Evolutionary conservation across 2,113 vertebrate genomes (phyloP), one percentile per base, ranked within the genome.

Genomic region (Chaetodon auriga): DNA sequence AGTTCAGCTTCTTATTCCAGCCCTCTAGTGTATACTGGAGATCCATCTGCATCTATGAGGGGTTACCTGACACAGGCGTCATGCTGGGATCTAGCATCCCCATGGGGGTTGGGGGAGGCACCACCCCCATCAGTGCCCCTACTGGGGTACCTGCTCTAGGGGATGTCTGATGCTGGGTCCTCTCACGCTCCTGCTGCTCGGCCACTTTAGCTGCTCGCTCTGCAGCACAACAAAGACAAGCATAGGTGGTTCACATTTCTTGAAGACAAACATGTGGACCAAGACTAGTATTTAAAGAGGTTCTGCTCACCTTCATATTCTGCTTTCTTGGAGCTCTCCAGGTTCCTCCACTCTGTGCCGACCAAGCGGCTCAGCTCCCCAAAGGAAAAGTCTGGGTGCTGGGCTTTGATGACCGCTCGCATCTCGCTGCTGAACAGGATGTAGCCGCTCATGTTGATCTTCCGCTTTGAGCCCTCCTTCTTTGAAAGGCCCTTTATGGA

Each of bases 361-460:
- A 99, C 98, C 2, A 99, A 96, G 55, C 98, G 97, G 90, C 98
- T 99, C 91, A 99, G 96, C 89, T 99, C 98, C 82, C 98, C 98
- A 82, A 99, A 99, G 78, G 98, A 99, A 91, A 99, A 99, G 92
- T 99, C 98, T 58, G 98, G 98, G 87, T 99, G 97, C 89, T 97
- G 97, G 90, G 98, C 97, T 94, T 99, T 99, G 93, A 99, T 99
- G 84, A 99, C 97, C 7, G 98, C 98, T 88, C 98, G 96, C 98
- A 99, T 99, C 93, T 99, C 98, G 55, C 98, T 99, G 96, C 98
- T 99, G 93, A 99, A 99, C 87, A 99, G 95, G 94, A 99, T 99
- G 94, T 99, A 99, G 78, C 98, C 98, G 43, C 98, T 99, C 97
- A 99, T 99, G 95, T 99, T 99, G 95, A 99, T 99, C 94, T 99